These are phyloP conservation scores for Tupiocoris notatus DNA, from an alignment of 2,888 invertebrate genomes.

Conservation along the genomic window DNA sequence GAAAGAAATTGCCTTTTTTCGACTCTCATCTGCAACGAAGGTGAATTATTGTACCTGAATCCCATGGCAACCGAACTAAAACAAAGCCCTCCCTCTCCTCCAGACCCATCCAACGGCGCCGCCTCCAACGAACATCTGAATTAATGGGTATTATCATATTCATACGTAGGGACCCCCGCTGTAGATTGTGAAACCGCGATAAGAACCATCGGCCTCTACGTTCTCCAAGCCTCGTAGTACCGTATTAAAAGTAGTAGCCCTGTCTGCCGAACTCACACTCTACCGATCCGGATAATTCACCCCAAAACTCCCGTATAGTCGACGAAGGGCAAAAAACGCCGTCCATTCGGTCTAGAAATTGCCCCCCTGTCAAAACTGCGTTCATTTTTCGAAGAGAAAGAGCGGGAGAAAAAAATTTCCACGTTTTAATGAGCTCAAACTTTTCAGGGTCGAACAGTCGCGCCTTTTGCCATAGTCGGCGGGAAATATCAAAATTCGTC, in stretches of 20 bases:
- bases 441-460: neutral
- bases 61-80: constrained; percentile 22
- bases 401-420: no score
- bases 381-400: neutral
- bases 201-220: neutral
- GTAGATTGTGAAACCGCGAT: constrained; percentile 19
- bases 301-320: neutral
- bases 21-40: neutral
- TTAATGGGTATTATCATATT: constrained; percentile 37
- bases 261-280: neutral
- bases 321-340: neutral
- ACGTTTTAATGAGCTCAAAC: constrained; percentile 2
- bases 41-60: neutral
- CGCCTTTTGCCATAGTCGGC: neutral
- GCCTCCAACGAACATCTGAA: constrained; percentile 2
- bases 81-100: constrained; percentile 10
- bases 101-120: neutral
- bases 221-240: neutral
- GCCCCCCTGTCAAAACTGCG: constrained; percentile 16
- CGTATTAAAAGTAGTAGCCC: neutral
- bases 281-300: constrained; percentile 22
- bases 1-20: neutral
- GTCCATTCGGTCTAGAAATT: constrained; percentile 3
- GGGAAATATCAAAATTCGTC: neutral
- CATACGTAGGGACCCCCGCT: constrained; percentile 8